Base-by-base conservation (phyloP, 2,113 vertebrate species). In the Brachypodius melanocephalos region DNA sequence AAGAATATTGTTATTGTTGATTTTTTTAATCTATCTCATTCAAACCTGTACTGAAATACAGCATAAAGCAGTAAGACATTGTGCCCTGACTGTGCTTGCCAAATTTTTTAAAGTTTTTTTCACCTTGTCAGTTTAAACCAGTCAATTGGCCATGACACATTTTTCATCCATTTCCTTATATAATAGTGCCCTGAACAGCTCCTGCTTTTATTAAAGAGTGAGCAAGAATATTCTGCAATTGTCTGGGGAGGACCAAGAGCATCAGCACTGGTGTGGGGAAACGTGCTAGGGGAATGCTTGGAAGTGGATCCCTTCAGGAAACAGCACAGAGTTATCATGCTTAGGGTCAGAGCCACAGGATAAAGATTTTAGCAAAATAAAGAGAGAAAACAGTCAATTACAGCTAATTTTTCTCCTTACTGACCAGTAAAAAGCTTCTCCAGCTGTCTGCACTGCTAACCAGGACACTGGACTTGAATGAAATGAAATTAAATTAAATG, bases 401-500 rank as follows among this genome's bases (percentile, higher is more conserved):
- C 9, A 38, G 11, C 28, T 79, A 65, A 58, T 76, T 84, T 88
- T 73, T 52, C 54, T 71, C 43, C 42, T 51, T 58, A 34, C 15
- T 57, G 59, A 38, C 43, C 24, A n/a, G 11, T 20, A 68, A 45
- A 75, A 79, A 43, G 26, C 32, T 83, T 34, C 32, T 80, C 42
- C 20, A 22, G 59, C 55, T 77, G 55, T 55, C 40, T 36, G 52
- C 17, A 28, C 51, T 67, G 68, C 38, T 62, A 73, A 62, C 18
- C n/a, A 77, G 48, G 49, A 62, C 25, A 29, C 36, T n/a, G 49
- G 14, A 21, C 24, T 71, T 24, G 13, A 13, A 9, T 2, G 13
- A 72, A 93, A 54, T 3, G 0, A 42, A 73, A 74, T 26, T 0
- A 45, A 38, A 38, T 38, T 0, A 45, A 38, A 38, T 38, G 0